phyloP scores from a whole-genome alignment of 2,797 vertebrate species.

The Bradypus variegatus region DNA sequence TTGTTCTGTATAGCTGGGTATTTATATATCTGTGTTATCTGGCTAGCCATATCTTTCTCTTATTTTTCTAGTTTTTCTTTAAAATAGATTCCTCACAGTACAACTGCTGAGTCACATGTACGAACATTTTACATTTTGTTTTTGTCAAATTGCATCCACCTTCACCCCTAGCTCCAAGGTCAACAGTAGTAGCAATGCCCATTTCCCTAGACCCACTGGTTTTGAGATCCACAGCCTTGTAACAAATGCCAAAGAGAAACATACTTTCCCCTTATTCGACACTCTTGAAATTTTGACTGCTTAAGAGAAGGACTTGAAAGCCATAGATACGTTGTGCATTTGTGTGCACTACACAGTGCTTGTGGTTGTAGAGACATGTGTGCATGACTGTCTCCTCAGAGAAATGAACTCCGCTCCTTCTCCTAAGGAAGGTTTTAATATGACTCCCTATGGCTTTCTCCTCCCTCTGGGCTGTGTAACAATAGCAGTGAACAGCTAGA shows the following conservation, averaged over 20 bases:
- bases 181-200: too few relatives aligned
- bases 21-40: too few relatives aligned
- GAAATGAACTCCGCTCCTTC: background rate
- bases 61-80: too few relatives aligned
- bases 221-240: background rate
- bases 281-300: background rate
- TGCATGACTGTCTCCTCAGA: background rate
- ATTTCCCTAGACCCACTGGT: background rate
- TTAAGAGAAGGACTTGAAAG: background rate
- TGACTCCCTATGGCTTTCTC: background rate
- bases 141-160: too few relatives aligned
- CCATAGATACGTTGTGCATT: background rate
- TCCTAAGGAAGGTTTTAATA: background rate
- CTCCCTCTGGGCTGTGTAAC: background rate
- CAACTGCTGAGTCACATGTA: too few relatives aligned
- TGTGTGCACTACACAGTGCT: rapidly evolving
- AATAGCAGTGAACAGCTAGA: background rate
- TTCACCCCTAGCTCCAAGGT: too few relatives aligned
- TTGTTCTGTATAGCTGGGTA: too few relatives aligned
- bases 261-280: background rate
- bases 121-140: too few relatives aligned
- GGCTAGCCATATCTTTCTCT: too few relatives aligned
- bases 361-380: background rate
- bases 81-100: too few relatives aligned
- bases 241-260: background rate